Conservation (phyloP, 2,888 invertebrate genomes). For the Hirtodrosophila histrioides region DNA sequence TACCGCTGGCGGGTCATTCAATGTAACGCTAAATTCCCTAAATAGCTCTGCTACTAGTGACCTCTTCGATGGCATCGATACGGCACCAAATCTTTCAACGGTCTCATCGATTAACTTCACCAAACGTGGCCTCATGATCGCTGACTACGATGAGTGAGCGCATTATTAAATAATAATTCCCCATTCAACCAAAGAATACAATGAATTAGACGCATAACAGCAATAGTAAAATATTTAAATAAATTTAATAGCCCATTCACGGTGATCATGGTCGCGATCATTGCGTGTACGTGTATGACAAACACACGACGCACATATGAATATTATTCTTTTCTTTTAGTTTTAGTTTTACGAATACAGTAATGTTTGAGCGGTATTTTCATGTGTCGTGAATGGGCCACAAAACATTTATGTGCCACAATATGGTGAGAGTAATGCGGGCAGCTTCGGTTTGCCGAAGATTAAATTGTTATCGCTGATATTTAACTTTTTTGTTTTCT, state of each 20-base stretch:
- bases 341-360: too few relatives aligned
- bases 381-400: too few relatives aligned
- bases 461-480: constrained; percentile 63
- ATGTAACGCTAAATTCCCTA: constrained; percentile 70
- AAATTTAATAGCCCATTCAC: too few relatives aligned
- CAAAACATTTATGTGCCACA: constrained; percentile 51
- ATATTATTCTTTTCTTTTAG: too few relatives aligned
- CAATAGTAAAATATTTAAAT: constrained; percentile 44
- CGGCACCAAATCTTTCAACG: constrained; percentile 53
- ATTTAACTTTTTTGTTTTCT: constrained; percentile 2
- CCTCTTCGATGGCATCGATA: constrained; percentile 68
- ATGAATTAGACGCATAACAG: constrained; percentile 28
- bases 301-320: too few relatives aligned
- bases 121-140: constrained; percentile 79
- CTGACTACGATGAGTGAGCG: constrained; percentile 77
- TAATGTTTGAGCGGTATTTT: too few relatives aligned
- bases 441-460: constrained; percentile 45
- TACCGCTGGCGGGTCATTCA: constrained; percentile 62
- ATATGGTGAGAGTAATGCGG: constrained; percentile 32
- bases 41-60: constrained; percentile 73
- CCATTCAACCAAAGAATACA: constrained; percentile 51
- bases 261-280: too few relatives aligned
- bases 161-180: neutral
- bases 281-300: too few relatives aligned
- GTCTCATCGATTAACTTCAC: constrained; percentile 66